These are phyloP conservation scores for Macrobrachium rosenbergii DNA, from an alignment of 1,140 invertebrate species.

Conservation along the genomic window DNA sequence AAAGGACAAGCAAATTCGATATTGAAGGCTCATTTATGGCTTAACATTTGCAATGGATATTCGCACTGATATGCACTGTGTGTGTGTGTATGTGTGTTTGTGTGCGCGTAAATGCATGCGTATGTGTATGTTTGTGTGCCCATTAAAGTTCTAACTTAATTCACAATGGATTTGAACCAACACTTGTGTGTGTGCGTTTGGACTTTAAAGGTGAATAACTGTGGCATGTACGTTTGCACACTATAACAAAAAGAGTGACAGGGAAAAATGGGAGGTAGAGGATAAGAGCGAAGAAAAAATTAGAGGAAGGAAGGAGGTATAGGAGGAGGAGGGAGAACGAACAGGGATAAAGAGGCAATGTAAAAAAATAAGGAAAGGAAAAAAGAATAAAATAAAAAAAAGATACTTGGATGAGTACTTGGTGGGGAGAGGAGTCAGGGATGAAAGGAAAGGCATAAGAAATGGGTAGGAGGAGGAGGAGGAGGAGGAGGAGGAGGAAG, in stretches of 20 bases:
- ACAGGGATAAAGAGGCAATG: not conserved
- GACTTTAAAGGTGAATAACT: no score
- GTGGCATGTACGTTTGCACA: no score
- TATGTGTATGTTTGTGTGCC: no score
- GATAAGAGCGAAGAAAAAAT: not conserved
- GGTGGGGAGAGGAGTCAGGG: not conserved
- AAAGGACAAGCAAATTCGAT: not conserved
- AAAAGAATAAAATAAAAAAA: not conserved
- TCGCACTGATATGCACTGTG: no score
- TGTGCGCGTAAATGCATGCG: not conserved
- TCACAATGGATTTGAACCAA: no score
- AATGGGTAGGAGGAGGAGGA: not conserved
- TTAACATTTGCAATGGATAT: no score
- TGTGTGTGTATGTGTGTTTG: no score
- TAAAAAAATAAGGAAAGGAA: constrained; percentile 10
- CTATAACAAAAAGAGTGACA: not conserved
- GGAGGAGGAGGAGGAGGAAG: not conserved
- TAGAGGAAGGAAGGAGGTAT: not conserved
- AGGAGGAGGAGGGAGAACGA: not conserved
- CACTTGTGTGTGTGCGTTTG: no score
- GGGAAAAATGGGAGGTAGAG: not conserved
- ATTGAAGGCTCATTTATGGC: not conserved
- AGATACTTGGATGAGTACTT: not conserved
- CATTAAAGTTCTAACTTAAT: no score
- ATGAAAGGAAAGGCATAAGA: no score